These are phyloP conservation scores for Lasius fuliginosus DNA, from an alignment of 2,888 invertebrate species.

Conservation along the genomic window DNA sequence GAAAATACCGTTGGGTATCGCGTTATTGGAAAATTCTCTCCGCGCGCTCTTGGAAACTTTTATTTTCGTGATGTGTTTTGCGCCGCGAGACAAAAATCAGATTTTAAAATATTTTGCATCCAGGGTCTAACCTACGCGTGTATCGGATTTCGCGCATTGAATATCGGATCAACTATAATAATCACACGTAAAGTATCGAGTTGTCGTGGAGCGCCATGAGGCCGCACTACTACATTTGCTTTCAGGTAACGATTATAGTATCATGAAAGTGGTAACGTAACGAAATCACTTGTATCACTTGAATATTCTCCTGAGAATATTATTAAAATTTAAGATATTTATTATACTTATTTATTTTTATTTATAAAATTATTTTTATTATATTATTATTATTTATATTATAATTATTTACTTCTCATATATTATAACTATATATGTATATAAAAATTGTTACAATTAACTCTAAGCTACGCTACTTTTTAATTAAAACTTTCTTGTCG, in stretches of 20 bases:
- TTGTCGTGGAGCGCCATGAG: neutral
- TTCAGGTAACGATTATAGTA: constrained; percentile 12
- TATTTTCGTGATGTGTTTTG: neutral
- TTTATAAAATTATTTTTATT: neutral
- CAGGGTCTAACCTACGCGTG: neutral
- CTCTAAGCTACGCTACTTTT: neutral
- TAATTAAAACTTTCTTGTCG: neutral
- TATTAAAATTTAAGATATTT: neutral
- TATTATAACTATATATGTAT: neutral
- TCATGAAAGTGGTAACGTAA: neutral
- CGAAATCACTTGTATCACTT: neutral
- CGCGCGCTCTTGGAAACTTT: neutral
- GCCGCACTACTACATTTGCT: neutral
- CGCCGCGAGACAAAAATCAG: constrained; percentile 33
- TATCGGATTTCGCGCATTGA: constrained; percentile 39
- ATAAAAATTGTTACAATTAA: neutral
- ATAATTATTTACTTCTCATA: neutral
- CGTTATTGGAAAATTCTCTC: constrained; percentile 49
- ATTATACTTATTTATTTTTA: neutral
- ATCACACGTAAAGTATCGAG: constrained; percentile 14
- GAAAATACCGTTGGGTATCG: constrained; percentile 42
- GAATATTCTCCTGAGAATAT: neutral
- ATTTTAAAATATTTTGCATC: constrained; percentile 38
- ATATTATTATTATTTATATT: too few relatives aligned
- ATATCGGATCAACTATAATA: constrained; percentile 41